Evolutionary conservation across 2,113 vertebrate species (phyloP), one percentile per base, ranked within the genome.

Genomic region (Oenanthe melanoleuca): DNA sequence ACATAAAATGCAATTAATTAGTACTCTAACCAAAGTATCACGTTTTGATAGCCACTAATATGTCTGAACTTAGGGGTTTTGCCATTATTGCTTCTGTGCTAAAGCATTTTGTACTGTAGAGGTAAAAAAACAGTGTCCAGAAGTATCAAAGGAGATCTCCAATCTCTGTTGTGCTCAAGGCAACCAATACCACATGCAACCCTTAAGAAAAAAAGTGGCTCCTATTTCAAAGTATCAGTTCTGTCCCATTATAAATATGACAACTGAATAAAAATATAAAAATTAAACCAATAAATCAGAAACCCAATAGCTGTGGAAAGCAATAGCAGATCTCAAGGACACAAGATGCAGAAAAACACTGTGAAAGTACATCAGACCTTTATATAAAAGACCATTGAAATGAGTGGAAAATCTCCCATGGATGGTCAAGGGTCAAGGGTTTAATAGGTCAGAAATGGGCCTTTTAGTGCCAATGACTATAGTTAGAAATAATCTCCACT

Each of bases 271-370:
- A 71, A 94, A 84, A 70, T 64, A 85, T 93, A 93, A 66, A 72
- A 83, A 83, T 77, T 70, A 90, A 96, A 74, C 55, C 50, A 77
- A 50, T 88, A 77, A 89, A 95, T 87, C 70, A 75, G 42, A 47
- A 89, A 56, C n/a, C 13, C 8, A 31, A 4, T 38, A 82, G 70
- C 60, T 80, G 40, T 60, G 40, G 40, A 60, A 75, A 71, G 15
- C 28, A 45, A 31, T 3, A 63, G 50, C 19, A 38, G 33, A 59
- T 66, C 70, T 92, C 53, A 87, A 57, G 53, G 42, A 61, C 28
- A 55, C 64, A 85, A 86, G 23, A 65, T 47, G 22, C 9, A 56
- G 44, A 9, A 60, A 72, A 89, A 31, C 55, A 16, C 1, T 3
- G 5, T 17, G 44, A 11, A 77, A 73, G 16, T 72, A 2, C 45